These are phyloP conservation scores for Zaprionus gabonicus DNA, from an alignment of 1,140 invertebrate genomes.

Conservation along the genomic window DNA sequence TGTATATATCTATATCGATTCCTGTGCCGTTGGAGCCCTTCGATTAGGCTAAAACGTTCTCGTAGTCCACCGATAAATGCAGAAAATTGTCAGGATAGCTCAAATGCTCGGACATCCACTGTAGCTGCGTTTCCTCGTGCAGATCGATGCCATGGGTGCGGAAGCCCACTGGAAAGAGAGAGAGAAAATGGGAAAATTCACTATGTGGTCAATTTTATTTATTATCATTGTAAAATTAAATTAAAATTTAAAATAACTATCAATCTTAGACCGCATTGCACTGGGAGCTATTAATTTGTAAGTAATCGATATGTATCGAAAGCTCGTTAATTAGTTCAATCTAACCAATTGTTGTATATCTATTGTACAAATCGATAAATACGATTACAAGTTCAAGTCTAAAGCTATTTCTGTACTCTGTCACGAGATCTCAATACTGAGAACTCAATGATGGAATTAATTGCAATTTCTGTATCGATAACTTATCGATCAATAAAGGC, in stretches of 20 bases:
- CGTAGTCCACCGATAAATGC: slow-evolving; percentile 89
- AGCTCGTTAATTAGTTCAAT: neutral
- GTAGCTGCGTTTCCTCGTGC: slow-evolving; percentile 95
- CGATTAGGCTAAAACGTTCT: slow-evolving; percentile 40
- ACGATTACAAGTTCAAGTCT: neutral
- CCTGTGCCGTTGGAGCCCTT: slow-evolving; percentile 10
- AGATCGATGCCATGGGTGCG: slow-evolving; percentile 96
- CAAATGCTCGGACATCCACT: slow-evolving; percentile 98
- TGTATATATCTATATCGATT: slow-evolving; percentile 22
- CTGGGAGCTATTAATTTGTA: neutral
- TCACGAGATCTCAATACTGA: neutral
- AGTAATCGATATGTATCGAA: neutral
- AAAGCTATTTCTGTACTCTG: neutral
- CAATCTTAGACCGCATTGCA: neutral
- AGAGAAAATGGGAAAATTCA: slow-evolving; percentile 33
- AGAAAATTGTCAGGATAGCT: slow-evolving; percentile 99
- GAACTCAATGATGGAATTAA: neutral
- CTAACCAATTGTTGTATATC: too few relatives aligned
- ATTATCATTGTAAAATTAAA: neutral
- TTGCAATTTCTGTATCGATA: slow-evolving; percentile 8
- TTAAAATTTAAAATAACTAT: neutral
- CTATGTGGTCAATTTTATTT: neutral
- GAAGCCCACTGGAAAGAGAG: slow-evolving; percentile 88
- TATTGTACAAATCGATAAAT: neutral
- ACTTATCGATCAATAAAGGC: slow-evolving; percentile 4